These are phyloP conservation scores for Dolichotis patagonum DNA, from an alignment of 2,113 vertebrate species.

Conservation along the genomic window DNA sequence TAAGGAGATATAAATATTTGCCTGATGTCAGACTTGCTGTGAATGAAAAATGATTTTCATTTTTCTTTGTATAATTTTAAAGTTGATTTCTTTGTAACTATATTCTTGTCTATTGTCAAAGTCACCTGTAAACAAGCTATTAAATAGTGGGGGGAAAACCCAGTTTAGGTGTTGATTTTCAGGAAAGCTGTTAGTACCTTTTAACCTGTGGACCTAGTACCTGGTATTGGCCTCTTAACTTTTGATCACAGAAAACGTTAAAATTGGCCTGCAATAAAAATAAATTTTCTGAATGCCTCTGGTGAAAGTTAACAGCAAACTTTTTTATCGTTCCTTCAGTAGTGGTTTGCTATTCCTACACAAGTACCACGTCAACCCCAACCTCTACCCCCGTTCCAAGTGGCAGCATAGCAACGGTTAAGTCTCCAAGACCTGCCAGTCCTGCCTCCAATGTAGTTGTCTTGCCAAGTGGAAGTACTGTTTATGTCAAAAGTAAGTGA, in stretches of 20 bases:
- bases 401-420: slow-evolving; percentile 91
- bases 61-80: slow-evolving; percentile 68
- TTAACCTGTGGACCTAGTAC: slow-evolving; percentile 55
- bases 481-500: slow-evolving; percentile 98
- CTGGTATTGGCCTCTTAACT: slow-evolving; percentile 66
- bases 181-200: slow-evolving; percentile 58
- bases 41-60: slow-evolving; percentile 54
- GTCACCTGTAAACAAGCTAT: slow-evolving; percentile 38
- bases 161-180: slow-evolving; percentile 57
- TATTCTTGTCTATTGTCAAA: slow-evolving; percentile 6
- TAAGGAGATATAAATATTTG: slow-evolving; percentile 31
- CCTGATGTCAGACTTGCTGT: slow-evolving; percentile 10
- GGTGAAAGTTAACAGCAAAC: slow-evolving; percentile 82
- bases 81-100: slow-evolving; percentile 61
- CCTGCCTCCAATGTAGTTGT: slow-evolving; percentile 98
- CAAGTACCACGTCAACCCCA: slow-evolving; percentile 96
- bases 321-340: slow-evolving; percentile 90
- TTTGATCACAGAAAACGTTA: slow-evolving; percentile 75
- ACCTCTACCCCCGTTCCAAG: slow-evolving; percentile 93
- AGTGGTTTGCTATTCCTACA: slow-evolving; percentile 98
- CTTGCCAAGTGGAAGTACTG: slow-evolving; percentile 97
- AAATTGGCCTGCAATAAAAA: slow-evolving; percentile 77
- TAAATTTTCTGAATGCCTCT: slow-evolving; percentile 76
- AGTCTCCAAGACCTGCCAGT: slow-evolving; percentile 96
- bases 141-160: slow-evolving; percentile 46